phyloP scores from a whole-genome alignment of 2,888 invertebrate species.

The Amphipyra berbera region DNA sequence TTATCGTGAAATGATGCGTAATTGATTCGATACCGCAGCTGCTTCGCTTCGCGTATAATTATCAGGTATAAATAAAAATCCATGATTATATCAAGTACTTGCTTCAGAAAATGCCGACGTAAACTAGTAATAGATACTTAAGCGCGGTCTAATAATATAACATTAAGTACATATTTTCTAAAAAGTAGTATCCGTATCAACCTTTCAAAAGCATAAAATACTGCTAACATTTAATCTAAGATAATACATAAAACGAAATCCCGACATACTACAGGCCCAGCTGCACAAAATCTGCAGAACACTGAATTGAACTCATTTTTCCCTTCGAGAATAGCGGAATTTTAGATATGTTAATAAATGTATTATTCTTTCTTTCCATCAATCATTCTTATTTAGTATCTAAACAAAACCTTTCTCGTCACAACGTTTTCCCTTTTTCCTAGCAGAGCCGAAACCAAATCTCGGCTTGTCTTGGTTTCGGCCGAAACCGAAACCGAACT shows the following conservation, averaged over 20 bases:
- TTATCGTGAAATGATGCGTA: conserved; percentile 63
- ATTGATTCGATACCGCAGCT: conserved; percentile 62
- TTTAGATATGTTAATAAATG: too few species aligned
- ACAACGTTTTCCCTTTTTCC: too few species aligned
- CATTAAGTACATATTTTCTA: conserved; percentile 19
- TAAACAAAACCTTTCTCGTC: too few species aligned
- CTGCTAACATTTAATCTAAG: neutral
- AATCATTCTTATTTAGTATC: too few species aligned
- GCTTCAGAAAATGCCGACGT: conserved; percentile 37
- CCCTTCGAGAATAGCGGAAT: too few species aligned
- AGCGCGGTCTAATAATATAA: conserved; percentile 20
- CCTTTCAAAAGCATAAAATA: conserved; percentile 4
- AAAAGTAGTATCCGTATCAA: neutral
- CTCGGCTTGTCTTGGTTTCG: too few species aligned
- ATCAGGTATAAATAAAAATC: conserved; percentile 49
- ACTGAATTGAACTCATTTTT: neutral
- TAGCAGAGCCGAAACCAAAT: too few species aligned
- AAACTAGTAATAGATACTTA: conserved; percentile 32
- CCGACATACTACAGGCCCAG: too few species aligned
- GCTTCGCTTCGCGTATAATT: conserved; percentile 56
- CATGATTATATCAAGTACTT: conserved; percentile 46
- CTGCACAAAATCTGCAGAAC: neutral
- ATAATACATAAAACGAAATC: neutral
- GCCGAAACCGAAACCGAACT: too few species aligned
- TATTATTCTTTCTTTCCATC: too few species aligned